Conservation (phyloP, 1,140 invertebrate species). For the Nasonia longicornis region DNA sequence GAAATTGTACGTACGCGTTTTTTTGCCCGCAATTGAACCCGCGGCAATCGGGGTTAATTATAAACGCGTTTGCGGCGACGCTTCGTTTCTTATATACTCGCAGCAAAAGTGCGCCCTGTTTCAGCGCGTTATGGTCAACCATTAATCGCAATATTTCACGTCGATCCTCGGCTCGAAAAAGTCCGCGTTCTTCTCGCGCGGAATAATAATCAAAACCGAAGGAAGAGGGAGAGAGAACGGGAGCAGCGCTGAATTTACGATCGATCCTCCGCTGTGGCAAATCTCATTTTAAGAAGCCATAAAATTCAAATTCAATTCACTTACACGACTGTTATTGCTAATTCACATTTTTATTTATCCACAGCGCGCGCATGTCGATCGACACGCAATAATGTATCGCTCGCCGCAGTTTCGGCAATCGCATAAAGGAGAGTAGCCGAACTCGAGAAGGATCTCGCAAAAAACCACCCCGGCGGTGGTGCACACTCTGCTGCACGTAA, state of each 20-base stretch:
- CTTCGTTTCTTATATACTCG: no score
- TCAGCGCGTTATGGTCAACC: no score
- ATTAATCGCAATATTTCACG: no score
- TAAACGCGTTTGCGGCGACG: neutral
- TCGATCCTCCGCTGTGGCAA: neutral
- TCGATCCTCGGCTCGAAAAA: neutral
- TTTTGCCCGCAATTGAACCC: neutral
- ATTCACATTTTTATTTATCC: constrained; percentile 17
- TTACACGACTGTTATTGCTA: constrained; percentile 2
- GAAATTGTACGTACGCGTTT: neutral
- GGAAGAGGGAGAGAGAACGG: neutral
- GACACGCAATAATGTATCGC: neutral
- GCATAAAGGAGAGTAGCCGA: neutral
- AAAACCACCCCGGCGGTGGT: constrained; percentile 13
- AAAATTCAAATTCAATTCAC: neutral
- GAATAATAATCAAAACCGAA: constrained; percentile 1
- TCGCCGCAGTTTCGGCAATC: neutral
- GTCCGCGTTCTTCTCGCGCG: neutral
- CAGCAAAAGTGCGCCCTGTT: no score
- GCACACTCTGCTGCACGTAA: neutral
- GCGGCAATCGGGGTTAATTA: neutral
- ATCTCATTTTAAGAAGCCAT: constrained; percentile 1
- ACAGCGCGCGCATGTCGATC: neutral
- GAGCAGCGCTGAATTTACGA: neutral
- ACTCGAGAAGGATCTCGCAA: neutral